Percentiles rank a stretch among this genome's conserved stretches.
phyloP scores from a whole-genome alignment of 2,797 vertebrate species.

The Eulemur rubriventer region DNA sequence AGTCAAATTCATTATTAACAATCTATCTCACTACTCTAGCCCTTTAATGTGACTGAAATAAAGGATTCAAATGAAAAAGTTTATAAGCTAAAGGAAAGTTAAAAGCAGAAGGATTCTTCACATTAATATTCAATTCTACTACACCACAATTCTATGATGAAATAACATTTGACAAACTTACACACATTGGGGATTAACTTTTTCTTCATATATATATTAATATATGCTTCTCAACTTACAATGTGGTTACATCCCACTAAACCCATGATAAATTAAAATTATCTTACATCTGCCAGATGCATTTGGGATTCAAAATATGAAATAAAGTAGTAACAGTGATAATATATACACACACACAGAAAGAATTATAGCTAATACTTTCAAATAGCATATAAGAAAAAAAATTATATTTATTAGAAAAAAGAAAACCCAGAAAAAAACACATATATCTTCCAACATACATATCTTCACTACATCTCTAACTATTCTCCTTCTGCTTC shows the following conservation, averaged over 20 bases:
- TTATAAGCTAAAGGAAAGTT: background rate
- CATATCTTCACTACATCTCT: background rate
- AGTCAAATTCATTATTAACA: constrained; percentile 10
- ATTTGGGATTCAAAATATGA: constrained; percentile 15
- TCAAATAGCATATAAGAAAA: background rate
- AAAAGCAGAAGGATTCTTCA: constrained; percentile 10
- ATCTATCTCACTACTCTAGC: background rate
- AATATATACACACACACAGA: background rate
- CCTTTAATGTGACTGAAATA: background rate
- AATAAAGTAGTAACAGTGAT: background rate
- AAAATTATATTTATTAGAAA: background rate
- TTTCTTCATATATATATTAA: background rate
- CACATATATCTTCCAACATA: background rate
- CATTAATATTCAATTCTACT: background rate
- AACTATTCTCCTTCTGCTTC: background rate
- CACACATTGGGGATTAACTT: background rate
- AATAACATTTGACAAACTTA: background rate
- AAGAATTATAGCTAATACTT: background rate
- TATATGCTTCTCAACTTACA: background rate
- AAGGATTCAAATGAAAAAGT: constrained; percentile 16
- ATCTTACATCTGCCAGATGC: background rate
- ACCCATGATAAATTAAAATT: background rate
- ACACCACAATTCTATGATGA: background rate
- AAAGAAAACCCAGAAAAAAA: background rate
- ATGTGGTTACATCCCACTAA: background rate